A percentile compares a stretch with the other conserved stretches of the same genome.
Conservation (phyloP, 2,888 invertebrate species). For the Nycteola revayana region DNA sequence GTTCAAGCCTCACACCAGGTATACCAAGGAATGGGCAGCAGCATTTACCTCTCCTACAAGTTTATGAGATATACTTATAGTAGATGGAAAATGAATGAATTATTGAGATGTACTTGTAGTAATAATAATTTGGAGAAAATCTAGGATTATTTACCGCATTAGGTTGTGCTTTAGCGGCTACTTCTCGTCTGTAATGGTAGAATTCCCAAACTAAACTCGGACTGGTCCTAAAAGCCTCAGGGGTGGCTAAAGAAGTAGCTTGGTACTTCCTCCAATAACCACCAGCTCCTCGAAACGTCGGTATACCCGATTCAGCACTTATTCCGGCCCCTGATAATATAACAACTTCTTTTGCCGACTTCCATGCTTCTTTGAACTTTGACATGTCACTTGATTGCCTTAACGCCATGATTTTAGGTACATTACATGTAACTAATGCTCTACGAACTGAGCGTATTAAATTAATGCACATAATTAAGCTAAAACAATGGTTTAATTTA, state of each 20-base stretch:
- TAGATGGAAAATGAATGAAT: too few relatives aligned
- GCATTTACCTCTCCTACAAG: too few relatives aligned
- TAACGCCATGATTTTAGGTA: slow-evolving; percentile 29
- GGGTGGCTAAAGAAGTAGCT: slow-evolving; percentile 81
- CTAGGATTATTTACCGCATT: slow-evolving; percentile 75
- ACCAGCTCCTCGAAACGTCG: slow-evolving; percentile 89
- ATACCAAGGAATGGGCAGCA: too few relatives aligned
- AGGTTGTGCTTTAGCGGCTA: slow-evolving; percentile 84
- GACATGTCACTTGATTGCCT: slow-evolving; percentile 44
- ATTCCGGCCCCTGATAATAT: slow-evolving; percentile 85
- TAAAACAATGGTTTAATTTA: too few relatives aligned
- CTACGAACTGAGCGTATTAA: slow-evolving; percentile 21
- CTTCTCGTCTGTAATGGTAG: slow-evolving; percentile 89
- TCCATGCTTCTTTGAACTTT: slow-evolving; percentile 75
- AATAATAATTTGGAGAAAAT: too few relatives aligned
- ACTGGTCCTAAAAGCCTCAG: slow-evolving; percentile 84
- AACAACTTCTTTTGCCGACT: slow-evolving; percentile 81
- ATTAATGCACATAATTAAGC: slow-evolving; percentile 28
- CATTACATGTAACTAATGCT: slow-evolving; percentile 12
- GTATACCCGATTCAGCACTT: slow-evolving; percentile 90
- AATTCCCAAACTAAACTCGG: slow-evolving; percentile 92
- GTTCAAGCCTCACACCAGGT: too few relatives aligned
- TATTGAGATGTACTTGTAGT: too few relatives aligned
- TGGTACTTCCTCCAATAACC: slow-evolving; percentile 77
- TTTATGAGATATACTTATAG: too few relatives aligned